These are phyloP conservation scores for Ailurus styani DNA, from an alignment of 2,113 vertebrate genomes.

Conservation along the genomic window DNA sequence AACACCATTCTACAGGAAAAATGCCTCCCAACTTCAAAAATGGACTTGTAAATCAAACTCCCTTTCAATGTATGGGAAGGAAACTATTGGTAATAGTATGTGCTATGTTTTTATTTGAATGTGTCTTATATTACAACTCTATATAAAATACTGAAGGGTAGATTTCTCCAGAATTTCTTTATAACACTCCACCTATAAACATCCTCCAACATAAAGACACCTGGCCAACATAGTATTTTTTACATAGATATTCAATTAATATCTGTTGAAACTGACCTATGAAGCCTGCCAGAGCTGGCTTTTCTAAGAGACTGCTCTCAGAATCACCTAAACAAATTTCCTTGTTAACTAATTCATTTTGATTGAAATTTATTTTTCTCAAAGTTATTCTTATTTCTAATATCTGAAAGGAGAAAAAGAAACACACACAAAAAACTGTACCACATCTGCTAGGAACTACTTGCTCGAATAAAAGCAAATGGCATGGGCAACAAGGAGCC, in stretches of 20 bases:
- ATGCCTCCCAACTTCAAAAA: conserved; percentile 48
- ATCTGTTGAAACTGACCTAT: neutral
- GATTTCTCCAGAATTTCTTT: conserved; percentile 2
- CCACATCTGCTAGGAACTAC: neutral
- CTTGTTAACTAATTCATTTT: neutral
- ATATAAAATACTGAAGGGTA: neutral
- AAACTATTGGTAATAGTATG: conserved; percentile 24
- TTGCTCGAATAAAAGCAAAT: conserved; percentile 44
- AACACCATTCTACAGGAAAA: conserved; percentile 30
- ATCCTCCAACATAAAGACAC: neutral
- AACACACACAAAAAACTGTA: fast-evolving
- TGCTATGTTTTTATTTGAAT: conserved; percentile 31
- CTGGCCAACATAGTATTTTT: neutral
- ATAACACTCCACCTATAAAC: neutral
- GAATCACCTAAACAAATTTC: neutral
- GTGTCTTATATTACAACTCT: neutral
- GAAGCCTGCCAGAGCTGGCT: neutral
- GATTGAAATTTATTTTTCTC: neutral
- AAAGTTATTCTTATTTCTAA: neutral
- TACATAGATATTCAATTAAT: conserved; percentile 4
- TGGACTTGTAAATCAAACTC: conserved; percentile 43
- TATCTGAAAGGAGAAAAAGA: neutral
- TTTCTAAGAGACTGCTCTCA: neutral
- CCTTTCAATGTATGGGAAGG: neutral
- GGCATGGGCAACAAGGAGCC: neutral